Base-by-base conservation (phyloP, 2,797 vertebrate genomes). In the Menidia menidia region DNA sequence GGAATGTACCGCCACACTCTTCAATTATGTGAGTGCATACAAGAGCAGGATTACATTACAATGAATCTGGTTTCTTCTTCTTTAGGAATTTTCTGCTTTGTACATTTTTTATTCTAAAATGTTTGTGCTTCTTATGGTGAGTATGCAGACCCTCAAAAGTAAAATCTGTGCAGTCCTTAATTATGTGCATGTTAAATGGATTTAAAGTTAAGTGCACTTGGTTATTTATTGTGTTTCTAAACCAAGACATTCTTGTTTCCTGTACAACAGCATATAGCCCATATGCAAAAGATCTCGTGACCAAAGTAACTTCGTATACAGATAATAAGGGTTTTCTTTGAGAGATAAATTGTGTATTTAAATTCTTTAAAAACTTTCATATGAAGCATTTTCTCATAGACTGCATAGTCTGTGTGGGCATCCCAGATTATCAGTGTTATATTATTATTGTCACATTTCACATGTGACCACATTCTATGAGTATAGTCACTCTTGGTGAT, bases 381-480 rank as follows among this genome's bases (percentile, higher is more conserved):
- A 39, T 39, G 10, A 39, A 39, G 10, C 35, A 39, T 39, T 39
- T 39, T 39, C 35, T 10, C 35, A 7, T 39, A 39, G 2, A 6
- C 39, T 18, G 35, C 6, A 16, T 58, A 73, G 66, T 4, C 4
- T 9, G 16, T 45, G 18, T 30, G n/a, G 54, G 14, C 41, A 41
- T 68, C 18, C 59, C 13, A 42, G 55, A 56, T 51, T 70, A 12
- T 12, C 45, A 30, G 48, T 2, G 12, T 25, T 1, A 2, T 18
- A 69, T 39, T 12, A 25, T 11, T 47, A 32, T n/a, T 61, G 55
- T 64, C 12, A 18, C 53, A 43, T n/a, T 50, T 4, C 44, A 45
- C 54, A 72, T 56, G 44, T 45, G 35, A 62, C 44, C 10, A 6
- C 0, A 3, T 15, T 41, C 30, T 35, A 9, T 61, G 32, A 60